These are phyloP conservation scores for Brachymystax lenok DNA, from an alignment of 2,797 vertebrate genomes.

Conservation along the genomic window DNA sequence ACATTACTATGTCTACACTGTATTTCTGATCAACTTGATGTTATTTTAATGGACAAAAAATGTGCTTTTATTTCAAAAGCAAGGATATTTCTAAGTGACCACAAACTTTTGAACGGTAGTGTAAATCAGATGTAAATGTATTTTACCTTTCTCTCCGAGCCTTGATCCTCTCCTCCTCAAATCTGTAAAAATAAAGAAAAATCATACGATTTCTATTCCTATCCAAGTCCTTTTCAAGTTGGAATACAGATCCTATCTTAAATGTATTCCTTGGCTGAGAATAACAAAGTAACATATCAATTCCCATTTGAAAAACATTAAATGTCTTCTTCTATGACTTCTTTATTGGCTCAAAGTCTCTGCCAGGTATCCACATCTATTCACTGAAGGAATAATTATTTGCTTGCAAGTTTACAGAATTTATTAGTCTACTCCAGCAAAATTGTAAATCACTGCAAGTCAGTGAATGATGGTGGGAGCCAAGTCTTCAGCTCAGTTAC, in stretches of 20 bases:
- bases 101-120: no score
- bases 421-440: not conserved
- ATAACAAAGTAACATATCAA: not conserved
- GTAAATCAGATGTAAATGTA: not conserved
- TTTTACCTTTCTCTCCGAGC: constrained; percentile 88
- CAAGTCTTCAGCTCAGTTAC: constrained; percentile 16
- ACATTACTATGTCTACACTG: no score
- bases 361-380: not conserved
- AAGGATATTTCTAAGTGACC: no score
- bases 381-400: not conserved
- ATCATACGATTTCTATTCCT: constrained; percentile 20
- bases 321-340: not conserved
- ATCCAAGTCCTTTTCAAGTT: constrained; percentile 10
- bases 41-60: no score
- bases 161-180: constrained; percentile 91
- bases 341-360: not conserved
- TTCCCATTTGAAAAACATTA: not conserved
- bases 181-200: constrained; percentile 72
- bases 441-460: not conserved
- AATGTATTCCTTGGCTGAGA: not conserved
- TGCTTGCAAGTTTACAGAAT: constrained; percentile 1
- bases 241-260: constrained; percentile 3
- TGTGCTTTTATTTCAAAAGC: no score
- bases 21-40: no score
- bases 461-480: not conserved